Conservation (phyloP, 1,140 invertebrate species). For the Pachyrhynchus sulphureomaculatus region DNA sequence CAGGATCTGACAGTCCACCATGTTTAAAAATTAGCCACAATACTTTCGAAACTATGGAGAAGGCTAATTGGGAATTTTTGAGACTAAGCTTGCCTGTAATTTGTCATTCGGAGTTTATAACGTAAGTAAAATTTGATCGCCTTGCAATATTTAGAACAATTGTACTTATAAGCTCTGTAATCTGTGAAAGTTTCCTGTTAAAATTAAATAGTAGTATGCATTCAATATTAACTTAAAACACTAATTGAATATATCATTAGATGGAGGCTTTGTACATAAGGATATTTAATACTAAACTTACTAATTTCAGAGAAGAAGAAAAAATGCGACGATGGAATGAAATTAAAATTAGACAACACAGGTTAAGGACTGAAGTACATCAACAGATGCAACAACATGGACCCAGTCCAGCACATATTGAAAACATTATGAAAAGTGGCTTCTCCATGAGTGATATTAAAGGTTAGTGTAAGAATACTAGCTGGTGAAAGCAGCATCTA, state of each 20-base stretch:
- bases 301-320: slow-evolving; percentile 71
- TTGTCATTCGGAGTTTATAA: slow-evolving; percentile 85
- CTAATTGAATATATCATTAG: no score
- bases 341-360: slow-evolving; percentile 80
- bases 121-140: slow-evolving; percentile 57
- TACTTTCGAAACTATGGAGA: slow-evolving; percentile 97
- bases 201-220: no score
- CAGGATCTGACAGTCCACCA: slow-evolving; percentile 82
- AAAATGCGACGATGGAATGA: slow-evolving; percentile 85
- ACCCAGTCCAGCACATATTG: slow-evolving; percentile 69
- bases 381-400: slow-evolving; percentile 55
- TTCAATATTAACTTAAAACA: no score
- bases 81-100: slow-evolving; percentile 95
- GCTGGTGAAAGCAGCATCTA: no score
- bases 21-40: slow-evolving; percentile 97
- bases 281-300: no score
- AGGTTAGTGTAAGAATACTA: no score
- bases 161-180: no score
- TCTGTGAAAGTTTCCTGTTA: no score
- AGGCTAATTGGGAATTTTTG: slow-evolving; percentile 97
- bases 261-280: no score
- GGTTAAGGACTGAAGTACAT: slow-evolving; percentile 68
- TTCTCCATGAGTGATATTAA: slow-evolving; percentile 94
- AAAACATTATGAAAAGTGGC: slow-evolving; percentile 89
- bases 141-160: no score